Evolutionary conservation across 92 coral and sea anemone genomes (phyloP).

Genomic region (Epizoanthus stellaris): DNA sequence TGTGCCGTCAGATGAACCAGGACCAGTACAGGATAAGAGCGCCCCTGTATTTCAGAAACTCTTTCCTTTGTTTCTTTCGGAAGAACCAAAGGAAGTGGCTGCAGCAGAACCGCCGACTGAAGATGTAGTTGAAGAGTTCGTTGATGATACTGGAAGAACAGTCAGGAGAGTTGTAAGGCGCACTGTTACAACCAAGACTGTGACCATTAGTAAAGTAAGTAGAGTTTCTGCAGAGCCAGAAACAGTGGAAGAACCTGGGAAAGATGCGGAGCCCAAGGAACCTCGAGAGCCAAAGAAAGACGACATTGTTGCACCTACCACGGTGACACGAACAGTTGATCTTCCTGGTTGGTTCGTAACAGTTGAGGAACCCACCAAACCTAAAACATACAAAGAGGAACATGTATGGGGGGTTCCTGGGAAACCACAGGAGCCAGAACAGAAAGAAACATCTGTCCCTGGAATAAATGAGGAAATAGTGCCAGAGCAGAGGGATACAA

Average conservation of each 20-base stretch:
- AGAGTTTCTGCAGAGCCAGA: conserved; percentile 37
- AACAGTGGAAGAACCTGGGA: conserved; percentile 1
- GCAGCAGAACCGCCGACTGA: conserved; percentile 46
- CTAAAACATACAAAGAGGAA: conserved; percentile 33
- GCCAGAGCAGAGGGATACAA: conserved; percentile 7
- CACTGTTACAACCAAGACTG: conserved; percentile 57
- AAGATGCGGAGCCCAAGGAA: conserved; percentile 17
- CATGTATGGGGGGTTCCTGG: conserved; percentile 24
- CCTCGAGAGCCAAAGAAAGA: background rate
- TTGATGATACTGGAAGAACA: conserved; percentile 44
- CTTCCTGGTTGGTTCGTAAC: conserved; percentile 53
- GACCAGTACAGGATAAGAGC: conserved; percentile 23
- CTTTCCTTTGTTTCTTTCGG: conserved; percentile 47
- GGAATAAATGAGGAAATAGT: conserved; percentile 35
- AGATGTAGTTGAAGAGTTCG: conserved; percentile 37
- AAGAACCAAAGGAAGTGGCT: conserved; percentile 36
- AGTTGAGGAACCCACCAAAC: conserved; percentile 23
- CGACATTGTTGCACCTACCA: conserved; percentile 28
- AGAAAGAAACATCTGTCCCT: background rate
- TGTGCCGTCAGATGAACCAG: conserved; percentile 25
- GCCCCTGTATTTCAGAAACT: conserved; percentile 44
- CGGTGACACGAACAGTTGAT: conserved; percentile 5
- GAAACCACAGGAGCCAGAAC: background rate
- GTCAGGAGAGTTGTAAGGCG: conserved; percentile 44
- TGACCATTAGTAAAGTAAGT: conserved; percentile 28